Percentiles rank a stretch among this genome's conserved stretches.
These are phyloP conservation scores for Idaea dimidiata DNA, from an alignment of 2,888 invertebrate genomes.

Conservation along the genomic window DNA sequence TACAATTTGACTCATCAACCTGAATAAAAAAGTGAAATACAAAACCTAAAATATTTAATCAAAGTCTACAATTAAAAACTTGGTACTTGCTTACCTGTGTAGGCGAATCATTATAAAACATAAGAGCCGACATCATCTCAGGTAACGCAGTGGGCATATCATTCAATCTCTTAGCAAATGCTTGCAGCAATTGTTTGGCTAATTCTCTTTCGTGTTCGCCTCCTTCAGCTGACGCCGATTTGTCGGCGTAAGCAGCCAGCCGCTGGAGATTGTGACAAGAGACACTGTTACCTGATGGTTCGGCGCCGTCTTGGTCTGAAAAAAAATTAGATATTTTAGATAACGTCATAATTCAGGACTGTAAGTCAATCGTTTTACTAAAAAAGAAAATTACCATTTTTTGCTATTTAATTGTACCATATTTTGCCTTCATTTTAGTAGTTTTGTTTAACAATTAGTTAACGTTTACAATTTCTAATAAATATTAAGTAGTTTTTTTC, in stretches of 20 bases:
- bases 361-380: too few relatives aligned
- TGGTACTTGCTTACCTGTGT: constrained; percentile 84
- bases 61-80: too few relatives aligned
- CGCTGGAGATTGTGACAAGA: constrained; percentile 90
- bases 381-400: too few relatives aligned
- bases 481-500: too few relatives aligned
- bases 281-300: constrained; percentile 96
- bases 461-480: too few relatives aligned
- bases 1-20: too few relatives aligned
- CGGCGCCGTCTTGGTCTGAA: constrained; percentile 95
- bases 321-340: constrained; percentile 6
- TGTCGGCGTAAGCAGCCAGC: constrained; percentile 85
- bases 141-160: constrained; percentile 86
- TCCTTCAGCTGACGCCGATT: constrained; percentile 59
- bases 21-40: too few relatives aligned
- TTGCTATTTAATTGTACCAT: too few relatives aligned
- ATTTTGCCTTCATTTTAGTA: too few relatives aligned
- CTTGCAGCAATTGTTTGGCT: constrained; percentile 81
- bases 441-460: too few relatives aligned
- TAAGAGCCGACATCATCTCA: constrained; percentile 87
- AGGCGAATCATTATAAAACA: constrained; percentile 84
- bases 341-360: too few relatives aligned
- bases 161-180: constrained; percentile 82
- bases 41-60: too few relatives aligned
- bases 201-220: constrained; percentile 69